Conservation (phyloP, 2,797 vertebrate genomes). For the Brachyrhaphis roseni region DNA sequence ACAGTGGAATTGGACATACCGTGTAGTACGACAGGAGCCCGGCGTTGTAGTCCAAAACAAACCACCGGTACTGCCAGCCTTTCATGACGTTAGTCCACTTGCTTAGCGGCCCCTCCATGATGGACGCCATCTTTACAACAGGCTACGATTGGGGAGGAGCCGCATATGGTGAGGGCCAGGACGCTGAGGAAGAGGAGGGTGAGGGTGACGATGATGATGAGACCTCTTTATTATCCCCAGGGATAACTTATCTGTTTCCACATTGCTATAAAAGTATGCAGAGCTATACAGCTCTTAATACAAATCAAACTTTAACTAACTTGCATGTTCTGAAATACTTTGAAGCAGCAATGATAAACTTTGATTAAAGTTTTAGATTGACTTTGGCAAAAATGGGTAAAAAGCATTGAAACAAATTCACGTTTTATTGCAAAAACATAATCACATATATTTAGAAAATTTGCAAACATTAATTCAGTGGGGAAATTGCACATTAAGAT, state of each 20-base stretch:
- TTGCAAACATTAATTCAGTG: neutral
- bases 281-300: neutral
- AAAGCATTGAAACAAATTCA: neutral
- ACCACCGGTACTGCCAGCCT: constrained; percentile 99
- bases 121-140: constrained; percentile 95
- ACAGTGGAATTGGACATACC: constrained; percentile 76
- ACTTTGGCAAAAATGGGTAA: neutral
- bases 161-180: constrained; percentile 45
- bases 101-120: constrained; percentile 98
- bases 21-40: constrained; percentile 96
- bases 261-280: neutral
- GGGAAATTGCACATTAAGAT: neutral
- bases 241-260: neutral
- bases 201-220: neutral
- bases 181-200: constrained; percentile 13
- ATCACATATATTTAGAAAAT: neutral
- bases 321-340: neutral
- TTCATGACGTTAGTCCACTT: constrained; percentile 99
- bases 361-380: neutral
- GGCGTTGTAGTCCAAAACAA: constrained; percentile 96
- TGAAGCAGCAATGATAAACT: neutral
- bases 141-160: constrained; percentile 67
- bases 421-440: neutral
- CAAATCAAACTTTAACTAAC: neutral
- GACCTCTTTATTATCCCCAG: neutral